A percentile compares a stretch with the other conserved stretches of the same genome.
Conservation (phyloP, 2,888 invertebrate species). For the Mimachlamys varia region DNA sequence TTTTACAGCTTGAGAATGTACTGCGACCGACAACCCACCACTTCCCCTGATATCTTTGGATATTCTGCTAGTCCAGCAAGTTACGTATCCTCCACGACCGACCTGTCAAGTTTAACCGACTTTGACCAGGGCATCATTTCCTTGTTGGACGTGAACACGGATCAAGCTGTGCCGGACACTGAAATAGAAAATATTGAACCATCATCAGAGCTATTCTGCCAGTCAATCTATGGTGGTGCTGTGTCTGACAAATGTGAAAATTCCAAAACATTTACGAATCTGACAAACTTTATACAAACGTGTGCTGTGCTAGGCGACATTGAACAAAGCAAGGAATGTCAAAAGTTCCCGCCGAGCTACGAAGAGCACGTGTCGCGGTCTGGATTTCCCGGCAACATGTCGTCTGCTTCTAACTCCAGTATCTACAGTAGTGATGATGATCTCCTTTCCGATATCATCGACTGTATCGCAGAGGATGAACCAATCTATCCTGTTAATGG, state of each 20-base stretch:
- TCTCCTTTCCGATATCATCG: neutral
- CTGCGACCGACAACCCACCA: neutral
- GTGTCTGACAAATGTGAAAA: neutral
- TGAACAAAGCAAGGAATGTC: neutral
- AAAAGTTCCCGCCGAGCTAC: constrained; percentile 19
- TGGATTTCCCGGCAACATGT: neutral
- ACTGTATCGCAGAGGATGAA: neutral
- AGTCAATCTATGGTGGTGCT: neutral
- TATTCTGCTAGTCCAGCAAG: neutral
- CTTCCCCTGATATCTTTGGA: constrained; percentile 4
- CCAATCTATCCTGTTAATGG: neutral
- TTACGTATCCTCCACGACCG: neutral
- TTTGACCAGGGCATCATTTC: neutral
- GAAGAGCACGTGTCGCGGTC: constrained; percentile 13
- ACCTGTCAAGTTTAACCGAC: neutral
- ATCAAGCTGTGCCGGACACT: constrained; percentile 49
- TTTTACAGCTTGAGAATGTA: neutral
- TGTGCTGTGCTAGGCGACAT: neutral
- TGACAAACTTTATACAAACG: neutral
- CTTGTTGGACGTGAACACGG: neutral
- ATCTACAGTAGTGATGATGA: neutral
- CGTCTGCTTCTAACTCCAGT: neutral
- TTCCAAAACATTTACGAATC: neutral
- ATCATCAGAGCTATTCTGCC: neutral
- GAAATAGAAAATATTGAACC: constrained; percentile 51